Evolutionary conservation across 2,888 invertebrate genomes (phyloP).

Genomic region (Liopterus haemorrhoidalis): DNA sequence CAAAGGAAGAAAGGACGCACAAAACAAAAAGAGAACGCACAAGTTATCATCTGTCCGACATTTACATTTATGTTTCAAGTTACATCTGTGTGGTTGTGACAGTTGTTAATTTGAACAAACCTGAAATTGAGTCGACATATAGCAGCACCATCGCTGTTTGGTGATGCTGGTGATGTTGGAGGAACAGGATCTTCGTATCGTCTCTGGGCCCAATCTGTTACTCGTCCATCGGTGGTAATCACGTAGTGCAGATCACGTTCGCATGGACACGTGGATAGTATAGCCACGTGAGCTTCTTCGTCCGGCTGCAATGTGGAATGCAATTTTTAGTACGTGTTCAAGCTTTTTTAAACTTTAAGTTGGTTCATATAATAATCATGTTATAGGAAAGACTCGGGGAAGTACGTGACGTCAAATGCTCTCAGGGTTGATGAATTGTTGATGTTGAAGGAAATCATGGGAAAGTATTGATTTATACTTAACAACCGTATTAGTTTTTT

Average conservation of each 20-base stretch:
- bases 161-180: slow-evolving; percentile 29
- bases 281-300: slow-evolving; percentile 56
- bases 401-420: no score
- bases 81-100: slow-evolving; percentile 6
- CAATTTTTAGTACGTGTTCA: no score
- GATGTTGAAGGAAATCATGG: no score
- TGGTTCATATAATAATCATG: no score
- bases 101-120: slow-evolving; percentile 38
- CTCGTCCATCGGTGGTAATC: slow-evolving; percentile 59
- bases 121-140: slow-evolving; percentile 51
- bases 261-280: slow-evolving; percentile 62
- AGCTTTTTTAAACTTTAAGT: no score
- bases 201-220: slow-evolving; percentile 60
- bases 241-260: slow-evolving; percentile 57
- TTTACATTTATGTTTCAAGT: slow-evolving; percentile 2
- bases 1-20: no score
- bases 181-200: slow-evolving; percentile 44
- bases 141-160: slow-evolving; percentile 47
- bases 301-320: slow-evolving; percentile 60
- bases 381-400: no score
- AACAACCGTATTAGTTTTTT: no score
- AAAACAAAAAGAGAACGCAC: no score
- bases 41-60: no score
- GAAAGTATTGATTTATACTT: no score
- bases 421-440: no score